Evolutionary conservation across 1,140 invertebrate genomes (phyloP), one percentile per base, ranked within the genome.

Genomic region (Phocides pigmalion): DNA sequence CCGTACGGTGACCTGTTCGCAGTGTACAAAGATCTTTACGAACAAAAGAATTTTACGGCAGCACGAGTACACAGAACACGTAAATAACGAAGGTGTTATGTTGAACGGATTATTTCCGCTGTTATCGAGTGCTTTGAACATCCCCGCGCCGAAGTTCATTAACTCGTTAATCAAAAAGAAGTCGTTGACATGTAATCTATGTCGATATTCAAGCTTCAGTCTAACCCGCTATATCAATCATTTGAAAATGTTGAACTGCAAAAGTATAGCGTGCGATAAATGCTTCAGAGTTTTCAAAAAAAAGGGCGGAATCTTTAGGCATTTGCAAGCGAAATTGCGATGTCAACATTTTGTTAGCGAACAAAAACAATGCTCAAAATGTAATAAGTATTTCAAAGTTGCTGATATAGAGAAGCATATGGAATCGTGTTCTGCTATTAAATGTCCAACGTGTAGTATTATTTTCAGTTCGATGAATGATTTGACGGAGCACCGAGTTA

Each of bases 71-170:
- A 32, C 50, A 0, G 39, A 65, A 3, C 86, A 89, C 25, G 49
- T 37, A 0, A 62, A 71, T 11, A 51, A 17, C 4, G 41, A 84
- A 0, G 84, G 84, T 0, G 15, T 86, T 0, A 63, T 82, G 22
- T 47, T 89, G 9, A 64, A 74, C 5, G 61, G 73, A 0, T 61
- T 68, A 9, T 81, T 70, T 61, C 61, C 78, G 0, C 37, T 75
- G 3, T 42, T 90, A 0, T 87, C 85, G 76, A 1, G 16, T 72
- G 5, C 59, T 3, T 19, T 90, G 1, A 86, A 87, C 15, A 79
- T 84, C 15, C 83, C 80, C 44, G 59, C 73, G 0, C 20, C 42
- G 0, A 72, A 53, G 8, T 82, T 82, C 22, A 11, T 88, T 1
- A 22, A 66, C 9, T 39, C 62, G 2, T 35, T 65, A 3, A 32